Base-by-base conservation (phyloP, 1,140 invertebrate species). In the Drosophila repletoides region DNA sequence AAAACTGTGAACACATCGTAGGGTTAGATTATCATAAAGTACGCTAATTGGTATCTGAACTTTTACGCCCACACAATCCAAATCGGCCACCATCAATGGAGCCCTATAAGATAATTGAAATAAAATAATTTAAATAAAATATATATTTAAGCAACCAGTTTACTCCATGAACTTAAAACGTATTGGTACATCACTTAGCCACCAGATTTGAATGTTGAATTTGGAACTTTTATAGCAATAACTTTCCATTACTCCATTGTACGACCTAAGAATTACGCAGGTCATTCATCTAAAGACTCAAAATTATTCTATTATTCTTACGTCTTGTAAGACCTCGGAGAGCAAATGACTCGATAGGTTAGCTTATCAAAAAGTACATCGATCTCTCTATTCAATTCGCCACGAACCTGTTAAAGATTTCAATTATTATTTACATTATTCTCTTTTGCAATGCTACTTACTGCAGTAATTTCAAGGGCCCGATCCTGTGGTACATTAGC, bases 171-270 rank as follows among this genome's bases (percentile, higher is more conserved):
- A 60, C 2, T 61, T 2, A 24, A 89, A 77, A 3, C 70, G 51
- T 26, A 89, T 59, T 0, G 88, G 75, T 0, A 88, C 73, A 69
- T 89, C 72, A 17, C 67, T 52, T 1, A 89, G 21, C 17, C 76
- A 68, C 88, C 88, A 89, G 10, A 89, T 34, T 41, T 89, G 68
- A 6, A 73, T 31, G 2, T 67, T 46, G n/a, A 59, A 89, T 3
- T 81, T 66, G 0, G 17, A 12, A 17, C 53, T 48, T 4, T 55
- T 19, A 14, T 77, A 89, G 36, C 53, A 75, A 56, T 89, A 89
- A 15, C 46, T 38, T 5, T 72, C 41, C 5, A 53, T 48, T 0
- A 60, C 29, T 12, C 66, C 67, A 21, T 71, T 55, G 2, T 34
- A 26, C 1, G 69, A 58, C 0, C 81, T 89, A 19, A 0, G 2